Percentiles rank a stretch among this genome's conserved stretches.
Conservation (phyloP, 2,113 vertebrate genomes). For the Calidris pugnax region DNA sequence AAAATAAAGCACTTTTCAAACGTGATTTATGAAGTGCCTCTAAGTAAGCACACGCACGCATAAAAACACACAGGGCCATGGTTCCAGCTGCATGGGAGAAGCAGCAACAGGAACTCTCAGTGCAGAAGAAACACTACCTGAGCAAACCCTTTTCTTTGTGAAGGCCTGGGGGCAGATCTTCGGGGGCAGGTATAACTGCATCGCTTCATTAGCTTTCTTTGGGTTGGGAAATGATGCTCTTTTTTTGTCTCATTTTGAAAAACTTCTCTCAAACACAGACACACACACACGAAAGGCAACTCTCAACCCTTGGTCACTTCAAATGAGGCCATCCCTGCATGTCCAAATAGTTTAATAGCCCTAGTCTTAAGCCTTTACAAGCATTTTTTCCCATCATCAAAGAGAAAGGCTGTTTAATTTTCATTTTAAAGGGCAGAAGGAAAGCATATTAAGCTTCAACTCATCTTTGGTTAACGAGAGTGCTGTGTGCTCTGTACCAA, state of each 20-base stretch:
- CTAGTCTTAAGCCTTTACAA: not conserved
- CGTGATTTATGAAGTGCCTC: conserved; percentile 46
- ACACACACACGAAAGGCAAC: not conserved
- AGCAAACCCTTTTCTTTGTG: not conserved
- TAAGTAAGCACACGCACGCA: not conserved
- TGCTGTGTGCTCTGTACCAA: not conserved
- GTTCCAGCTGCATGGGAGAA: not conserved
- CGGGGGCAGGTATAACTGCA: not conserved
- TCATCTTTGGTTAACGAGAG: not conserved
- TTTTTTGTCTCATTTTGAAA: not conserved
- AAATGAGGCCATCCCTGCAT: not conserved
- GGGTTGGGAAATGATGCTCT: not conserved
- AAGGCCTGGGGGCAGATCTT: not conserved
- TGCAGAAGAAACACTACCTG: conserved; percentile 29
- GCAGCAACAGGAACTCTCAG: not conserved
- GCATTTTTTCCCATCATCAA: not conserved
- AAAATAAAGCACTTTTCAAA: not conserved
- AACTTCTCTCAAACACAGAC: not conserved
- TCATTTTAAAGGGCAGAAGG: not conserved
- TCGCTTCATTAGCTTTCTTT: not conserved
- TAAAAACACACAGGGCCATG: not conserved
- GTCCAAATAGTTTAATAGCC: not conserved
- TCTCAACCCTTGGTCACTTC: not conserved
- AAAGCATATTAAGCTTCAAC: not conserved
- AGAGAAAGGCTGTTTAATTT: not conserved